phyloP scores from a whole-genome alignment of 2,113 vertebrate genomes.

The Gopherus evgoodei region DNA sequence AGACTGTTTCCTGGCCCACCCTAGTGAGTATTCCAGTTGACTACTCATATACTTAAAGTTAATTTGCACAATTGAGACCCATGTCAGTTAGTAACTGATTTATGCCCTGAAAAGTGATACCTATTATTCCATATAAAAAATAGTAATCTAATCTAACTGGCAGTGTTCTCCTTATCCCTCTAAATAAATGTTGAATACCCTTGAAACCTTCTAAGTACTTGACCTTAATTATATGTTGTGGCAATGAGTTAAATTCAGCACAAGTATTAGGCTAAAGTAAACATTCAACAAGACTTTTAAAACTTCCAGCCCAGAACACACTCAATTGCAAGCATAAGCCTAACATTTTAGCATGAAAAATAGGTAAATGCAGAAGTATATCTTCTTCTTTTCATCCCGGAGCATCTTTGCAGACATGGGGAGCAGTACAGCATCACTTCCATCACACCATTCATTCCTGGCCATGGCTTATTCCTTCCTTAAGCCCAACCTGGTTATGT shows the following conservation, averaged over 20 bases:
- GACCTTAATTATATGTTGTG: background rate
- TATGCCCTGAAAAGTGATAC: background rate
- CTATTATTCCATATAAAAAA: background rate
- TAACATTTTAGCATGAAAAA: background rate
- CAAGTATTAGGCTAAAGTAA: background rate
- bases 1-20: background rate
- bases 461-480: background rate
- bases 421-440: background rate
- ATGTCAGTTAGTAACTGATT: background rate
- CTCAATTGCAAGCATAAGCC: conserved; percentile 5
- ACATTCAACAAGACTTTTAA: conserved; percentile 17
- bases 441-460: background rate
- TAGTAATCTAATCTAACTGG: background rate
- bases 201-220: conserved; percentile 6
- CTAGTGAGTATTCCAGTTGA: background rate
- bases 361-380: background rate
- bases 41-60: background rate
- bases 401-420: background rate
- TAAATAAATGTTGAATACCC: background rate
- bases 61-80: background rate
- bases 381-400: background rate
- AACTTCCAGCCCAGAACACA: background rate
- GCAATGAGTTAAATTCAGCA: conserved; percentile 17
- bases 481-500: background rate
- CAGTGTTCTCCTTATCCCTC: background rate